Evolutionary conservation across 2,888 invertebrate species (phyloP).

Genomic region (Apotomis betuletana): DNA sequence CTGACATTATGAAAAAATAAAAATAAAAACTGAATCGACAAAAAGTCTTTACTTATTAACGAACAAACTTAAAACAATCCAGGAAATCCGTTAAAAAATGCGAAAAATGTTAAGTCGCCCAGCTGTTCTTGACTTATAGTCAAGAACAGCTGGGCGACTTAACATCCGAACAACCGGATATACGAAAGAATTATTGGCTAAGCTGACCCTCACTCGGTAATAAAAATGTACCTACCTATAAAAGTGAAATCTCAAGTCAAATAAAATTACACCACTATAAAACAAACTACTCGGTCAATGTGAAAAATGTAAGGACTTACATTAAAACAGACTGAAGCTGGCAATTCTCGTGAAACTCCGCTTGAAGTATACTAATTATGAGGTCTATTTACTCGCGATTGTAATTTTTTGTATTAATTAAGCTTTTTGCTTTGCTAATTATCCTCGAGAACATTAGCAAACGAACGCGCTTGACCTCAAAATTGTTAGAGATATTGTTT

Average conservation of each 20-base stretch:
- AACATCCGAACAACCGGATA: too few species aligned
- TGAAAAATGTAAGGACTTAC: slow-evolving; percentile 17
- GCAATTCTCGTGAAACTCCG: slow-evolving; percentile 27
- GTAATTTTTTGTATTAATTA: slow-evolving; percentile 58
- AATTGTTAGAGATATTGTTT: slow-evolving; percentile 75
- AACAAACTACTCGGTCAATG: slow-evolving; percentile 16
- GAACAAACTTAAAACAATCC: too few species aligned
- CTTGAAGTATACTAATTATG: slow-evolving; percentile 36
- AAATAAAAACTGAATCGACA: too few species aligned
- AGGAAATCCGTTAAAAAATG: neutral
- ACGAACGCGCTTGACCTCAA: slow-evolving; percentile 71
- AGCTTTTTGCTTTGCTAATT: slow-evolving; percentile 66
- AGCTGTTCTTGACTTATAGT: too few species aligned
- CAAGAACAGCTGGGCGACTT: too few species aligned
- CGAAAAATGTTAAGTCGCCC: too few species aligned
- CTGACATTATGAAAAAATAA: too few species aligned
- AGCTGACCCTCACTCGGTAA: too few species aligned
- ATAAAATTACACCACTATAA: neutral
- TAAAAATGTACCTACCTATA: neutral
- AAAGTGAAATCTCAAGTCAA: neutral
- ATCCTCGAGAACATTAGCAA: slow-evolving; percentile 62
- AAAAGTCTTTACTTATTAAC: too few species aligned
- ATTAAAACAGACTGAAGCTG: slow-evolving; percentile 29
- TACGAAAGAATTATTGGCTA: too few species aligned
- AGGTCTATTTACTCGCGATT: slow-evolving; percentile 36